Base-by-base conservation (phyloP, 35 echinoderm and acorn worm species). In the Eucidaris tribuloides region DNA sequence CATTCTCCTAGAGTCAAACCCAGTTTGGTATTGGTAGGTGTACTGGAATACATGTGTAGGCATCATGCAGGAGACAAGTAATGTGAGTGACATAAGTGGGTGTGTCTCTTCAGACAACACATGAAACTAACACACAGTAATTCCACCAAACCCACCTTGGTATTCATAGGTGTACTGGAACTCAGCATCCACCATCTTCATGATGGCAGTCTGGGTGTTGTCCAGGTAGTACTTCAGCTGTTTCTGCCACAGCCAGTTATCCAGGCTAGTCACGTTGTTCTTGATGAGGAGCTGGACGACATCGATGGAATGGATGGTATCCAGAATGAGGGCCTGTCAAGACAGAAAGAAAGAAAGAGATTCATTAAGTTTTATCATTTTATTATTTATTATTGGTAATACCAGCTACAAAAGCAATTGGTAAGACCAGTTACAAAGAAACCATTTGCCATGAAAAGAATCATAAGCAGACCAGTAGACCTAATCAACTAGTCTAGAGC, bases 231-330 rank as follows among this genome's bases (percentile, higher is more conserved):
- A 99, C 11, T 87, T 58, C 2, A 99, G 91, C 61, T 99, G 96
- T 79, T 99, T 99, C 91, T 99, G 96, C 96, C 96, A 99, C 24
- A 93, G 87, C 96, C 96, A 99, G 35, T 99, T 88, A 15, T 87
- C 86, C 24, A 77, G 46, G 38, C 82, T 93, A 19, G 76, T 79
- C 66, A 97, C 82, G 62, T 93, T 85, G n/a, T 81, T 58, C 35
- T 99, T 80, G 32, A 81, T 62, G 17, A 99, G 81, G 76, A 82
- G 86, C 40, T 99, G 82, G 1, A 93, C 90, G 3, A 99, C 96
- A 63, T 99, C 96, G 78, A 99, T 93, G 78, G 76, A 84, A 79
- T 99, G 96, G 68, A 99, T 93, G 22, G 80, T 90, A 46, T 99
- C 96, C 77, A 99, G 58, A 70, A 99, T 99, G 22, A 99, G 91